Conservation (phyloP, 2,888 invertebrate genomes). For the Choreutis nemorana region DNA sequence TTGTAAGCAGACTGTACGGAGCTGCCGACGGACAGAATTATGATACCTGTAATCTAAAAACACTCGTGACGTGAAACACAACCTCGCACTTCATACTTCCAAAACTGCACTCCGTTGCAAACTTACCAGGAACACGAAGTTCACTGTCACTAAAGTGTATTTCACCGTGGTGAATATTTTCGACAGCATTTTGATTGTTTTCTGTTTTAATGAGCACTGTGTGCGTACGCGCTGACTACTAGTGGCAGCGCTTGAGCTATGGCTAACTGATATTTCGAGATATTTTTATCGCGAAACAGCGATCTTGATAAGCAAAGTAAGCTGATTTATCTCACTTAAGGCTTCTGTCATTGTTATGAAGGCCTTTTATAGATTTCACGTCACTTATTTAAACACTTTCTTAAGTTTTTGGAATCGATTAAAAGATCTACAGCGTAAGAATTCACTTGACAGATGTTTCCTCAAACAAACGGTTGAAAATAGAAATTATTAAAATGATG, state of each 20-base stretch:
- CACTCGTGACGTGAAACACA: neutral
- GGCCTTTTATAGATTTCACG: too few species aligned
- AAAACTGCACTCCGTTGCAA: too few species aligned
- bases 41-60: slow-evolving; percentile 81
- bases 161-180: slow-evolving; percentile 57
- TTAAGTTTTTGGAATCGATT: too few species aligned
- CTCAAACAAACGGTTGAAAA: too few species aligned
- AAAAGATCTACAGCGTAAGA: too few species aligned
- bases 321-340: slow-evolving; percentile 38
- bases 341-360: slow-evolving; percentile 15
- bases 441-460: too few species aligned
- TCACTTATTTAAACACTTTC: too few species aligned
- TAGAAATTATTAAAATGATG: too few species aligned
- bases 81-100: neutral
- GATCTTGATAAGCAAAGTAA: slow-evolving; percentile 61
- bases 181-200: slow-evolving; percentile 36
- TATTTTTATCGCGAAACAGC: slow-evolving; percentile 51
- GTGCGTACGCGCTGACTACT: too few species aligned
- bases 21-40: slow-evolving; percentile 77
- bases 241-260: neutral
- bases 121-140: slow-evolving; percentile 57
- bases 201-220: slow-evolving; percentile 6
- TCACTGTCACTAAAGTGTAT: slow-evolving; percentile 42
- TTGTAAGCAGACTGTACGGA: slow-evolving; percentile 72
- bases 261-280: slow-evolving; percentile 22